These are phyloP conservation scores for Atta cephalotes DNA, from an alignment of 1,140 invertebrate species.

Conservation along the genomic window DNA sequence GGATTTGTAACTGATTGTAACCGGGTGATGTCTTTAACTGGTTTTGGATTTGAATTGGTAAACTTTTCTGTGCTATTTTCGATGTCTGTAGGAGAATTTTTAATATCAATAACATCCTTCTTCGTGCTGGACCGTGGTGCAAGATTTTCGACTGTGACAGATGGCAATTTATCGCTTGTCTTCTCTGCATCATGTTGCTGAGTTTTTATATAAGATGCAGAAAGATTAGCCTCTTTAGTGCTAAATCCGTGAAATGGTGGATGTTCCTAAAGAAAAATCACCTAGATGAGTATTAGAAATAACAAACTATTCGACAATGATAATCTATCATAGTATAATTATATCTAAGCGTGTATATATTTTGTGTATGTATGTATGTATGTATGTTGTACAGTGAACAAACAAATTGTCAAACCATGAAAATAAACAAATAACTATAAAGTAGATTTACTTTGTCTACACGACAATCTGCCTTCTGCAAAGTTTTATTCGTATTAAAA, in stretches of 20 bases:
- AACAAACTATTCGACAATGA: not conserved
- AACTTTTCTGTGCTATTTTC: slow-evolving; percentile 63
- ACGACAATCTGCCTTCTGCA: not conserved
- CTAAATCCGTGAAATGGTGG: slow-evolving; percentile 85
- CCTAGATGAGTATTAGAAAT: slow-evolving; percentile 6
- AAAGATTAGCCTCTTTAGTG: slow-evolving; percentile 82
- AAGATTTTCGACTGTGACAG: slow-evolving; percentile 49
- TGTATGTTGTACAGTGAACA: not conserved
- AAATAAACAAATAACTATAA: slow-evolving; percentile 1
- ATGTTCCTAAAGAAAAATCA: slow-evolving; percentile 79
- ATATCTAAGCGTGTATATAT: not conserved
- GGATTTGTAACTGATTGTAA: slow-evolving; percentile 26
- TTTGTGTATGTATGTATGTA: not conserved
- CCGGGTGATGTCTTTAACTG: slow-evolving; percentile 9
- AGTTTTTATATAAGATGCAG: slow-evolving; percentile 79
- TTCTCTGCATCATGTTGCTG: slow-evolving; percentile 78
- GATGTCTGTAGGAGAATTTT: slow-evolving; percentile 66
- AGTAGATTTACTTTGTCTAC: not conserved
- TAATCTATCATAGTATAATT: not conserved
- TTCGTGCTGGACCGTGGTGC: slow-evolving; percentile 62
- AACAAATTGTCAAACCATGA: not conserved
- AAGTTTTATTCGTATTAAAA: not conserved
- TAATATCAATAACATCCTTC: slow-evolving; percentile 61
- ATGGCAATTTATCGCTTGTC: slow-evolving; percentile 51
- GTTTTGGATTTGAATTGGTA: slow-evolving; percentile 47